Base-by-base conservation (phyloP, 2,888 invertebrate genomes). In the Anorthoa munda region DNA sequence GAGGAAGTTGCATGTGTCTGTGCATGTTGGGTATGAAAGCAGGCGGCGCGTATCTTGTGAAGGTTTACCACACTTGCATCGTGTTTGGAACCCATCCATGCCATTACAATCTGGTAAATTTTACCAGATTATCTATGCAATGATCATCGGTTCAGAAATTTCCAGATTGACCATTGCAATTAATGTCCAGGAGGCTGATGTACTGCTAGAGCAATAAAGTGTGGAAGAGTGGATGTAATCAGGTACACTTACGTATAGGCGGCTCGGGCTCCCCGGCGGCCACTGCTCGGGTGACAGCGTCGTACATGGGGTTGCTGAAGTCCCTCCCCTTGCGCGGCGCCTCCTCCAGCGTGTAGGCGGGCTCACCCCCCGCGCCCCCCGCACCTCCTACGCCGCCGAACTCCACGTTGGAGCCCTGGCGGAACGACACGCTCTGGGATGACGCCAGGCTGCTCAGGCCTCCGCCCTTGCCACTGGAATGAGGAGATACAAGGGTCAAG, bases 241-340 rank as follows among this genome's bases (percentile, higher is more conserved):
- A 21, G 51, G n/a, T 51, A 9, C 2, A 60, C 60, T 60, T 17
- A 95, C 95, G 95, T 75, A 93, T 63, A 0, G 94, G 89, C 31
- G 93, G 91, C 17, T 93, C 94, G 0, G 92, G 91, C n/a, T 92
- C 92, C 1, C 90, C 92, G 51, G 91, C 89, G 53, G 90, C 91
- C 81, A 97, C 97, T 67, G 97, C 97, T 82, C 97, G 96, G 85
- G 98, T 97, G 71, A 98, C 98, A 64, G 98, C 99, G 91, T 99
- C 99, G 94, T 99, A 99, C 98, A 99, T 99, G 64, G 99, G 99
- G 96, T 99, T 99, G 90, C 98, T 98, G 96, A 99, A 99, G 95
- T 99, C 99, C 68, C 99, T 97, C 74, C 97, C 98, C 93, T 98
- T 98, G 86, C 97, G 97, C 86, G 92, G 89, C 50, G 89, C 87